Conservation (phyloP, 1,140 invertebrate genomes). For the Drosophila navojoa region DNA sequence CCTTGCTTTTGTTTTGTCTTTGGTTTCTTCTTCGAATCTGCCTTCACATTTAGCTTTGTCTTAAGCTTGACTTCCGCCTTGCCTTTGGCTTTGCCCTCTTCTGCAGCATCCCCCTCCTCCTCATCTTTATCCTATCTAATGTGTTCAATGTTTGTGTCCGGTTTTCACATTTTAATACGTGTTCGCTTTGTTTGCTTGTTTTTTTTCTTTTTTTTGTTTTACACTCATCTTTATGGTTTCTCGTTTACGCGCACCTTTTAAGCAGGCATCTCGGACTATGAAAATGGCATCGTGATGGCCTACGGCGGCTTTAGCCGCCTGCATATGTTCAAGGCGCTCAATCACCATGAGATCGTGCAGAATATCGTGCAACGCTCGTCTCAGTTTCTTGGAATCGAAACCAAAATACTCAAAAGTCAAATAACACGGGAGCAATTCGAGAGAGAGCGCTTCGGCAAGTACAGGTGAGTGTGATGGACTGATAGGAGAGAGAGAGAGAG, state of each 20-base stretch:
- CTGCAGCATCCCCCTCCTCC: not conserved
- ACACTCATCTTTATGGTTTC: slow-evolving; percentile 73
- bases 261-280: slow-evolving; percentile 88
- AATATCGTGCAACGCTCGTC: slow-evolving; percentile 92
- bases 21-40: not conserved
- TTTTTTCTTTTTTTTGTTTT: slow-evolving; percentile 35
- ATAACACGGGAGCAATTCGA: slow-evolving; percentile 94
- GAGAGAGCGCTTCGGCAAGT: slow-evolving; percentile 94
- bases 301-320: slow-evolving; percentile 93
- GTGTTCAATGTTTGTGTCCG: slow-evolving; percentile 27
- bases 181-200: slow-evolving; percentile 42
- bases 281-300: slow-evolving; percentile 94
- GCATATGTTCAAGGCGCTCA: slow-evolving; percentile 94
- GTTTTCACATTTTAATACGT: slow-evolving; percentile 52
- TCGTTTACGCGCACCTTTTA: slow-evolving; percentile 78
- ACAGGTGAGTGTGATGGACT: slow-evolving; percentile 85
- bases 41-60: too few species aligned
- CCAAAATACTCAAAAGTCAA: slow-evolving; percentile 92
- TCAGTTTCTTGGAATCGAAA: slow-evolving; percentile 91
- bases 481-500: not conserved
- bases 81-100: not conserved
- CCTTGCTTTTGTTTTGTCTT: not conserved
- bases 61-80: not conserved
- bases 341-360: slow-evolving; percentile 93
- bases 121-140: slow-evolving; percentile 2